phyloP scores from a whole-genome alignment of 37 sponge, comb jelly and placozoan genomes.

The Ephydatia muelleri region DNA sequence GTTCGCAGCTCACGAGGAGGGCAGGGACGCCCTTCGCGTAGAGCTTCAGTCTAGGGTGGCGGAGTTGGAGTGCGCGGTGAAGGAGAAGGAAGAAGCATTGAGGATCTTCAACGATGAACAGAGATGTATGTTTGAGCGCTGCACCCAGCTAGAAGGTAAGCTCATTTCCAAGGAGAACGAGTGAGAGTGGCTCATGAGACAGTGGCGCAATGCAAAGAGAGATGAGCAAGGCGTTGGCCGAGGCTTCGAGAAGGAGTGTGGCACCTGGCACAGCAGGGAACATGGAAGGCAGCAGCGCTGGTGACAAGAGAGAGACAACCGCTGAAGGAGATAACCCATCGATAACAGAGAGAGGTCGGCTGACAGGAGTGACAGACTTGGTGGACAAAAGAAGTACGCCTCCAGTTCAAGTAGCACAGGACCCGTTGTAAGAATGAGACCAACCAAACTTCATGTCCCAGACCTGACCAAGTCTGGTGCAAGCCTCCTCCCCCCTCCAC shows the following conservation, averaged over 20 bases:
- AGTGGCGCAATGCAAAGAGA: background rate
- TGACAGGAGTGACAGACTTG: too few relatives aligned
- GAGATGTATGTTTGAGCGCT: background rate
- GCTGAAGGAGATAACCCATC: too few relatives aligned
- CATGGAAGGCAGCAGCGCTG: background rate
- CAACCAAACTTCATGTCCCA: background rate
- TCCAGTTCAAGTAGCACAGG: too few relatives aligned
- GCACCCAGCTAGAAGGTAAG: background rate
- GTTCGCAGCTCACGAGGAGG: background rate
- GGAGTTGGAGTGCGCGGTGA: slow-evolving; percentile 3
- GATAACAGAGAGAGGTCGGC: too few relatives aligned
- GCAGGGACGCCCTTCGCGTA: background rate
- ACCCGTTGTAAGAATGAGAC: too few relatives aligned
- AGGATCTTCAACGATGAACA: background rate
- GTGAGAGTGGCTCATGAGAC: background rate
- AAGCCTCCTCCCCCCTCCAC: background rate
- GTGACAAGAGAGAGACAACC: background rate
- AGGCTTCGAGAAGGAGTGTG: background rate
- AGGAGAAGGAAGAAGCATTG: background rate
- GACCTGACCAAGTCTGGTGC: background rate
- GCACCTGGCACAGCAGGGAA: background rate
- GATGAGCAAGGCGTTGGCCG: background rate
- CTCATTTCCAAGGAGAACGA: background rate
- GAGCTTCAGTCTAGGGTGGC: slow-evolving; percentile 19
- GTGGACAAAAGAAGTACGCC: too few relatives aligned